Evolutionary conservation across 2,888 invertebrate species (phyloP).

Genomic region (Bimastos eiseni): DNA sequence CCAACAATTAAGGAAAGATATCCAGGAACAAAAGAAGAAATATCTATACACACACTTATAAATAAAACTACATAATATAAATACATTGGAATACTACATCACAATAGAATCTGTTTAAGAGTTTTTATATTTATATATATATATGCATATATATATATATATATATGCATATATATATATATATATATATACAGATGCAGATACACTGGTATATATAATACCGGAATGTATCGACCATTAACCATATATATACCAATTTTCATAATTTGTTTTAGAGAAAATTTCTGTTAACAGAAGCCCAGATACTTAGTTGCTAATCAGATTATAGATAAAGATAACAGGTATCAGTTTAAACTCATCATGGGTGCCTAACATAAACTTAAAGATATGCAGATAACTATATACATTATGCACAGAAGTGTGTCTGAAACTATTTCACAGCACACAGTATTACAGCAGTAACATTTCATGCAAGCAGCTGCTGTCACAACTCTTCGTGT

Average conservation of each 20-base stretch:
- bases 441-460: background rate
- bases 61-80: constrained; percentile 26
- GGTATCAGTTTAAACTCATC: background rate
- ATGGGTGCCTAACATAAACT: background rate
- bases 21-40: background rate
- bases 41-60: constrained; percentile 17
- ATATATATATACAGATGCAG: background rate
- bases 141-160: background rate
- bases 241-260: constrained; percentile 1
- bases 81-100: constrained; percentile 19
- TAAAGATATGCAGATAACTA: background rate
- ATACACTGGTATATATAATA: background rate
- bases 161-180: background rate
- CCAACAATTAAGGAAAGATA: background rate
- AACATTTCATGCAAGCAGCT: constrained; percentile 13
- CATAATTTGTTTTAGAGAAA: background rate
- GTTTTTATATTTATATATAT: background rate
- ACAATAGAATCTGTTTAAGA: constrained; percentile 14
- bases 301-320: background rate
- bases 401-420: background rate
- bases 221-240: background rate
- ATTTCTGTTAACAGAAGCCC: background rate
- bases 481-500: background rate
- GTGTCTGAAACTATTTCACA: background rate
- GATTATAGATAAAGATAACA: background rate